Conservation (phyloP, 2,113 vertebrate species). For the Anarhynchus alexandrinus region DNA sequence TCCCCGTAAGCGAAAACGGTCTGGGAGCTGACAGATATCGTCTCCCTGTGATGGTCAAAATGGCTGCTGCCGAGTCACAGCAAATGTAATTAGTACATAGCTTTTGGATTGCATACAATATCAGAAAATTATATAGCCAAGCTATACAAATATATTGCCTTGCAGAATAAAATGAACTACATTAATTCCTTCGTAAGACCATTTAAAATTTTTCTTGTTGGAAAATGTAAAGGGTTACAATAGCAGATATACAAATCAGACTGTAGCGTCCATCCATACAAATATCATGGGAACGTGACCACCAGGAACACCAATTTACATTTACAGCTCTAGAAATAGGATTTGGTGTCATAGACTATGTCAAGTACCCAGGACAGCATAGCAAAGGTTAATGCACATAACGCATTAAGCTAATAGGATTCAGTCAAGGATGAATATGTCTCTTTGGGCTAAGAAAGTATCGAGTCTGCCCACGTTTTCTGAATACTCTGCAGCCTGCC, state of each 20-base stretch:
- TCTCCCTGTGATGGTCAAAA: background rate
- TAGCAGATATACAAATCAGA: background rate
- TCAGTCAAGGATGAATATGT: background rate
- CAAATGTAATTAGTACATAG: background rate
- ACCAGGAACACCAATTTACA: background rate
- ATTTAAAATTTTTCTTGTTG: background rate
- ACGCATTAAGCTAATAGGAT: slow-evolving; percentile 8
- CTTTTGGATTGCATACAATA: background rate
- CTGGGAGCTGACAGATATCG: background rate
- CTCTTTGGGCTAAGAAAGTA: slow-evolving; percentile 10
- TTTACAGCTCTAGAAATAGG: background rate
- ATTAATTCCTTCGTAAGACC: background rate
- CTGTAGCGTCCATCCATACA: background rate
- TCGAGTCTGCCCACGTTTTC: background rate
- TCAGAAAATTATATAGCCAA: background rate
- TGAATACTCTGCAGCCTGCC: background rate
- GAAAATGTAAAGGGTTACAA: background rate
- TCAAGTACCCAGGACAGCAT: background rate
- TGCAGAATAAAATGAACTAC: background rate
- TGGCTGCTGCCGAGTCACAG: background rate
- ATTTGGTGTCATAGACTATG: background rate
- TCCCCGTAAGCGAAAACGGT: background rate
- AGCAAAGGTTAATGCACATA: background rate
- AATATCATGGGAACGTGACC: background rate
- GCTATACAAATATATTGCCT: background rate